Evolutionary conservation across 2,888 invertebrate genomes (phyloP).

Genomic region (Mesoligia furuncula): DNA sequence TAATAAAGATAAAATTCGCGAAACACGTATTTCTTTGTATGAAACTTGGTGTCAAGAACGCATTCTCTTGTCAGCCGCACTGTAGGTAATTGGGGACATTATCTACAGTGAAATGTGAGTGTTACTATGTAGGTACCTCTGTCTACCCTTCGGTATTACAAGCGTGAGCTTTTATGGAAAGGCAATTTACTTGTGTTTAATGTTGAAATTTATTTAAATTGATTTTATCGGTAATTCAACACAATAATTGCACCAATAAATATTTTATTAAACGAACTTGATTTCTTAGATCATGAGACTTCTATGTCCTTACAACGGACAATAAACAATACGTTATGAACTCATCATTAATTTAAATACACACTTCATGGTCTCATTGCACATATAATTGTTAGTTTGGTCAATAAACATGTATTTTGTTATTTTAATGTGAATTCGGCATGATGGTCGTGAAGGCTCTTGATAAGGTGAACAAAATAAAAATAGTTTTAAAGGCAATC

Average conservation of each 20-base stretch:
- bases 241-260: conserved; percentile 13
- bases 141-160: background rate
- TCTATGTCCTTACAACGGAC: conserved; percentile 52
- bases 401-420: conserved; percentile 71
- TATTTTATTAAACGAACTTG: conserved; percentile 20
- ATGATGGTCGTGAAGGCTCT: conserved; percentile 72
- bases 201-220: background rate
- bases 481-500: conserved; percentile 44
- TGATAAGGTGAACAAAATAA: conserved; percentile 66
- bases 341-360: conserved; percentile 68
- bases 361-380: conserved; percentile 66
- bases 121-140: background rate
- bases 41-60: too few species aligned
- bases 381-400: conserved; percentile 67
- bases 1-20: too few species aligned
- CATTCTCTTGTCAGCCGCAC: too few species aligned
- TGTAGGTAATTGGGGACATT: too few species aligned
- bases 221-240: background rate
- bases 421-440: conserved; percentile 71
- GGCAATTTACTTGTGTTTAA: background rate
- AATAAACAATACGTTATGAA: conserved; percentile 63
- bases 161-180: background rate
- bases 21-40: too few species aligned
- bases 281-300: conserved; percentile 36
- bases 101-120: background rate